phyloP scores from a whole-genome alignment of 2,888 invertebrate species.

The Smittia sp. region DNA sequence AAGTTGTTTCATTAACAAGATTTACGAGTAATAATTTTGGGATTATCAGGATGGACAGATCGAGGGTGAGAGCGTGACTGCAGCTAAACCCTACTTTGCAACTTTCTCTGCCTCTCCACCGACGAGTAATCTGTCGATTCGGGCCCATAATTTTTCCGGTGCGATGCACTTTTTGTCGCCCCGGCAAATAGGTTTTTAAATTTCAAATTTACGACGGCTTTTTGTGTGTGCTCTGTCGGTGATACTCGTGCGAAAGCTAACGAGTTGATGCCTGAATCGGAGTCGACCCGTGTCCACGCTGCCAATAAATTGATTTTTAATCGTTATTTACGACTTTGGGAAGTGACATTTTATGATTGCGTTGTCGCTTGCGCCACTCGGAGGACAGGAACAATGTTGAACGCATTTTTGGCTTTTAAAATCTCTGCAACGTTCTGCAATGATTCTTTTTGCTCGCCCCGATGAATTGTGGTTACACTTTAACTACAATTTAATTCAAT shows the following conservation, averaged over 20 bases:
- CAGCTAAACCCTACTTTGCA: neutral
- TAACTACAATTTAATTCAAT: constrained; percentile 7
- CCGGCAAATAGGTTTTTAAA: constrained; percentile 40
- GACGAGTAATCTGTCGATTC: constrained; percentile 30
- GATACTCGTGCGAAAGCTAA: constrained; percentile 38
- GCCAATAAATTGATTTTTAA: constrained; percentile 42
- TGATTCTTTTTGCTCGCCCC: neutral
- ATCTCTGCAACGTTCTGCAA: neutral
- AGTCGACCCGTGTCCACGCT: constrained; percentile 33
- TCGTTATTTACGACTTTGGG: constrained; percentile 39
- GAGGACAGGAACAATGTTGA: neutral
- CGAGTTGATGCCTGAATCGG: neutral
- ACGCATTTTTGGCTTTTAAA: constrained; percentile 25
- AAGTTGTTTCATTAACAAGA: constrained; percentile 27
- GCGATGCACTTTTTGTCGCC: constrained; percentile 32
- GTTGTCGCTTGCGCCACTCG: neutral
- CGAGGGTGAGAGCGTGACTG: constrained; percentile 20
- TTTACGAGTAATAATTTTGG: constrained; percentile 37
- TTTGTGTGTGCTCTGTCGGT: constrained; percentile 13
- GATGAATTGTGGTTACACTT: constrained; percentile 13
- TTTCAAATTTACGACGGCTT: constrained; percentile 33
- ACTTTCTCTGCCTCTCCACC: constrained; percentile 9
- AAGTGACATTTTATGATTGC: constrained; percentile 39
- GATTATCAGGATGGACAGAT: constrained; percentile 34
- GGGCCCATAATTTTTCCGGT: constrained; percentile 37